Evolutionary conservation across 2,797 vertebrate species (phyloP).

Genomic region (Parotocinclus haroldoi): DNA sequence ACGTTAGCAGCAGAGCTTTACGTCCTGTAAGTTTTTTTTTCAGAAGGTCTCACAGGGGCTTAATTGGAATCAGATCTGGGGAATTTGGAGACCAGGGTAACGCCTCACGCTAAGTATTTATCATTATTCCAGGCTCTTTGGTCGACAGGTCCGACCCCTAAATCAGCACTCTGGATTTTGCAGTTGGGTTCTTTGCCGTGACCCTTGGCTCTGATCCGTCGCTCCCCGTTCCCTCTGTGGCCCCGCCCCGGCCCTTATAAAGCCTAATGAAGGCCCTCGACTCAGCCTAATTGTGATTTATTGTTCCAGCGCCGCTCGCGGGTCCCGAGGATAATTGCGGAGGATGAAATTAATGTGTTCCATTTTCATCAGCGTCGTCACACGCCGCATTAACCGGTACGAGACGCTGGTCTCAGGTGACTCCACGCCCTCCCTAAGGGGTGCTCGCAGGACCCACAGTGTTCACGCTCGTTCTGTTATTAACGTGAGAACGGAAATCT

Average conservation of each 20-base stretch:
- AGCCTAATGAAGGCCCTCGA: conserved; percentile 44
- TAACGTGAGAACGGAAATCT: too few species aligned
- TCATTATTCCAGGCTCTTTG: too few species aligned
- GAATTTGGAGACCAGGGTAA: too few species aligned
- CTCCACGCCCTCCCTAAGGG: neutral
- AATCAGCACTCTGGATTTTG: conserved; percentile 23
- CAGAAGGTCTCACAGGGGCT: too few species aligned
- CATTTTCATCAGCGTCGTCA: conserved; percentile 48
- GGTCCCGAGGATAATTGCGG: conserved; percentile 45
- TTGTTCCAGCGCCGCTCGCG: conserved; percentile 28
- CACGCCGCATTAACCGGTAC: conserved; percentile 43
- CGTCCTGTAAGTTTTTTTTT: too few species aligned
- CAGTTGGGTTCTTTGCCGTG: conserved; percentile 16
- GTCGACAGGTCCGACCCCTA: neutral
- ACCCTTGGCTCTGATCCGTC: conserved; percentile 23
- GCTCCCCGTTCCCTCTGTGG: conserved; percentile 20
- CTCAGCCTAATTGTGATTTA: conserved; percentile 53
- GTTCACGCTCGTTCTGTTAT: too few species aligned
- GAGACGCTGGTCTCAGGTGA: conserved; percentile 31
- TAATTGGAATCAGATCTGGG: too few species aligned
- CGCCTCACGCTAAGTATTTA: too few species aligned
- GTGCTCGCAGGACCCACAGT: too few species aligned
- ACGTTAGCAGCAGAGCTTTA: too few species aligned
- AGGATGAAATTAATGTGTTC: conserved; percentile 50
- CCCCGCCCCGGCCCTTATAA: too few species aligned